These are phyloP conservation scores for Sebastes alutus DNA, from an alignment of 2,797 vertebrate genomes.

Conservation along the genomic window DNA sequence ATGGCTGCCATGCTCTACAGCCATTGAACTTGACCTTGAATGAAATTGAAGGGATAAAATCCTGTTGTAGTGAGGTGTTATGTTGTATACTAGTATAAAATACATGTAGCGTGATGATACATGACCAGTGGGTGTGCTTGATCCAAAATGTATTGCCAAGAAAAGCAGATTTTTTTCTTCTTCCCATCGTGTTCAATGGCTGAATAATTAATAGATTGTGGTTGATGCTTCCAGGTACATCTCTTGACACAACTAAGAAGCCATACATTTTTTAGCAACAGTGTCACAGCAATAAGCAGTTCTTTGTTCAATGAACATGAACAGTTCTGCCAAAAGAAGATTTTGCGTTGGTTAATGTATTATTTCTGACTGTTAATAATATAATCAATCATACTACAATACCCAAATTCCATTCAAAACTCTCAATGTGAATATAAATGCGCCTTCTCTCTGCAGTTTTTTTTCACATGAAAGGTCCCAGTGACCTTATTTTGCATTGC, in stretches of 20 bases:
- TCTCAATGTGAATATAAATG: neutral
- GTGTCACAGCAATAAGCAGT: conserved; percentile 3
- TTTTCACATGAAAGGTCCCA: neutral
- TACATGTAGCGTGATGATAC: neutral
- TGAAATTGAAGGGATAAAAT: neutral
- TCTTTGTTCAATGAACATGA: neutral
- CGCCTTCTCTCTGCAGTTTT: neutral
- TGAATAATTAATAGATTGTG: conserved; percentile 31
- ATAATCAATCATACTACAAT: neutral
- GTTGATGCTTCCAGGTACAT: conserved; percentile 8
- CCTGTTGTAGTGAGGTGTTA: neutral
- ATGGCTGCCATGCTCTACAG: neutral
- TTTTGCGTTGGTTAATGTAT: neutral
- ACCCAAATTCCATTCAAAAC: neutral
- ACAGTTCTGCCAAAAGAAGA: neutral
- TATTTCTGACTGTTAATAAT: neutral
- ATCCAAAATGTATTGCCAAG: neutral
- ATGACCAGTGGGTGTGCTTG: neutral
- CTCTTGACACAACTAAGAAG: neutral
- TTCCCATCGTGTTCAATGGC: neutral
- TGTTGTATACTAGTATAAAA: neutral
- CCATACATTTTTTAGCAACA: conserved; percentile 9
- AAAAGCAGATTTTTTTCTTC: neutral
- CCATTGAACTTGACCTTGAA: neutral
- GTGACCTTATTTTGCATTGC: neutral